Base-by-base conservation (phyloP, 2,888 invertebrate genomes). In the Thalpophila matura region DNA sequence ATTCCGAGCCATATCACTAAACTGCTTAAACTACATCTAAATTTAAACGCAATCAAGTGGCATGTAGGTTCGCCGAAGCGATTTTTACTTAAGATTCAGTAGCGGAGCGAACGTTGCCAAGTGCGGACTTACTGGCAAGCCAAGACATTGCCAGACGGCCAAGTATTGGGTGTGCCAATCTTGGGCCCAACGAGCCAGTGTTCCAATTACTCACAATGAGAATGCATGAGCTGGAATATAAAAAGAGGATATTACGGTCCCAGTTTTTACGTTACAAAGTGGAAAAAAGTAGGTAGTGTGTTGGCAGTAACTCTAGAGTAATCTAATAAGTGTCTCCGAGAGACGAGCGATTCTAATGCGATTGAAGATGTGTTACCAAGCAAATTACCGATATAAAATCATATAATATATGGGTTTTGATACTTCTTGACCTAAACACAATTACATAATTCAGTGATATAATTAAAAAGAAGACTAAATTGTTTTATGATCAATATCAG, bases 81-180 rank as follows among this genome's bases (percentile, higher is more conserved):
- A 78, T 75, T 74, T 78, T 77, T 80, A 77, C 70, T 82, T 80
- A 77, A 79, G 75, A 81, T 83, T 72, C 76, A 62, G 74, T 74
- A 53, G 63, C 37, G 42, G 61, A 51, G 63, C 40, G 60, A 46
- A 56, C 62, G 53, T 40, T 79, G 81, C 82, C 82, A 81, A 82
- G 71, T 74, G 69, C 40, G 47, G 53, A 58, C 55, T 68, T 42
- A 57, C 47, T 68, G 78, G 68, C 66, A 46, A 43, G 62, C 73
- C 75, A 60, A 72, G 72, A 72, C 72, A 63, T 57, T 68, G 55
- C 55, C 71, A 77, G 54, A 46, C 67, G 31, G 55, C 47, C 53
- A 40, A 50, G 53, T 54, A 47, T 33, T 47, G 59, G 49, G 53
- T 27, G 45, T 53, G 50, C 73, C 67, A 53, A 55, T 51, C 73